These are phyloP conservation scores for Cossypha heuglini DNA, from an alignment of 2,797 vertebrate species.

Conservation along the genomic window DNA sequence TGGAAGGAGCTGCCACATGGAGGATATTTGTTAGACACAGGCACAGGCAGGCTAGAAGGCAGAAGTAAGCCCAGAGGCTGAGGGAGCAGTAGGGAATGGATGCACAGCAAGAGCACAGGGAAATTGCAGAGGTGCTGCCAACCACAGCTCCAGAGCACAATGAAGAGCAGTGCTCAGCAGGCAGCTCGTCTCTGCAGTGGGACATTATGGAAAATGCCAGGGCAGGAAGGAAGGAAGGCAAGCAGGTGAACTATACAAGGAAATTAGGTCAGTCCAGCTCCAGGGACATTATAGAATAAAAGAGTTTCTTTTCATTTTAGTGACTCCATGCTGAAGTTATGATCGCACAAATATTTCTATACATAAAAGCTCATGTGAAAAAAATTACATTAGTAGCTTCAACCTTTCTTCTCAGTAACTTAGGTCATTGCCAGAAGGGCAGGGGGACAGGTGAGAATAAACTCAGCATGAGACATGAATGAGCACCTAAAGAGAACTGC, in stretches of 20 bases:
- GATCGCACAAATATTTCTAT: background rate
- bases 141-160: background rate
- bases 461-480: background rate
- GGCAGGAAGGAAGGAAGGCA: conserved; percentile 20
- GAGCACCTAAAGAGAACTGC: background rate
- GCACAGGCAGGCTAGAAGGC: background rate
- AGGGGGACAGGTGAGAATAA: background rate
- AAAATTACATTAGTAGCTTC: background rate
- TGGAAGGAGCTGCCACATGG: background rate
- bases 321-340: background rate
- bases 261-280: conserved; percentile 29
- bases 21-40: background rate
- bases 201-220: background rate
- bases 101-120: background rate
- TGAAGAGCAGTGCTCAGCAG: background rate
- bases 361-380: background rate
- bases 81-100: background rate
- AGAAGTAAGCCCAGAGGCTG: background rate
- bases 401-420: background rate
- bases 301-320: background rate
- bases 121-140: background rate
- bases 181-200: background rate
- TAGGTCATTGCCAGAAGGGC: background rate
- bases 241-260: conserved; percentile 51
- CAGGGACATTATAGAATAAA: background rate